phyloP scores from a whole-genome alignment of 30 jellyfish, hydroid and myxozoan species.

The Chrysaora quinquecirrha region DNA sequence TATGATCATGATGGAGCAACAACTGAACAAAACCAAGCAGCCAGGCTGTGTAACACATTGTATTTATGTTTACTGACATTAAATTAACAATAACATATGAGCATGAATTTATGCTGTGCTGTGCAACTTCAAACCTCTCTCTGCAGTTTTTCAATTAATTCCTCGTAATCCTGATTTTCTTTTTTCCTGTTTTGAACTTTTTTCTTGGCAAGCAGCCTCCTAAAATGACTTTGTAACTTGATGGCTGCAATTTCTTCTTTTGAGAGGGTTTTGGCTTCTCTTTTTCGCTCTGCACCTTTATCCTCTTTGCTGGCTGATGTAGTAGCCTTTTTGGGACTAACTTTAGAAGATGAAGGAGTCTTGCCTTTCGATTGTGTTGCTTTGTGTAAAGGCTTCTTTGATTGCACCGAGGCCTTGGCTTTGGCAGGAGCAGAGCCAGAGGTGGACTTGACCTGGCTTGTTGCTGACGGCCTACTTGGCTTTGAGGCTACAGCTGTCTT shows the following conservation, averaged over 20 bases:
- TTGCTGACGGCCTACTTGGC: background rate
- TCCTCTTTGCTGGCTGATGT: background rate
- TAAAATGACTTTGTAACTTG: constrained; percentile 54
- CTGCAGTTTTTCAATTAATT: constrained; percentile 69
- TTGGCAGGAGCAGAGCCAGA: no score
- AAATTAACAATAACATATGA: no score
- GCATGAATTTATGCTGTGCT: no score
- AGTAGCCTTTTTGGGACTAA: constrained; percentile 26
- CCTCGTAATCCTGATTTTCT: constrained; percentile 63
- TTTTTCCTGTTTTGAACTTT: constrained; percentile 7
- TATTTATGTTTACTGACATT: no score
- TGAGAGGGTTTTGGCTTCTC: background rate
- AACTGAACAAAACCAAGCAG: no score
- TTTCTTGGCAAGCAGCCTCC: constrained; percentile 67
- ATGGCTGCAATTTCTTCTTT: constrained; percentile 75
- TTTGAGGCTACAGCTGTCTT: constrained; percentile 16
- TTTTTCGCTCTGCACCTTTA: background rate
- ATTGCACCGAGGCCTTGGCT: background rate
- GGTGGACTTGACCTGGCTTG: constrained; percentile 6
- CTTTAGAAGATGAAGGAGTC: background rate
- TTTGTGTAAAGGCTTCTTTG: background rate
- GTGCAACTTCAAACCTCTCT: constrained; percentile 65
- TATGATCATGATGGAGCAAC: no score
- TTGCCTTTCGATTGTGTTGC: background rate
- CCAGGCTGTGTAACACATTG: no score